These are phyloP conservation scores for Bujurquina vittata DNA, from an alignment of 2,113 vertebrate genomes.

Conservation along the genomic window DNA sequence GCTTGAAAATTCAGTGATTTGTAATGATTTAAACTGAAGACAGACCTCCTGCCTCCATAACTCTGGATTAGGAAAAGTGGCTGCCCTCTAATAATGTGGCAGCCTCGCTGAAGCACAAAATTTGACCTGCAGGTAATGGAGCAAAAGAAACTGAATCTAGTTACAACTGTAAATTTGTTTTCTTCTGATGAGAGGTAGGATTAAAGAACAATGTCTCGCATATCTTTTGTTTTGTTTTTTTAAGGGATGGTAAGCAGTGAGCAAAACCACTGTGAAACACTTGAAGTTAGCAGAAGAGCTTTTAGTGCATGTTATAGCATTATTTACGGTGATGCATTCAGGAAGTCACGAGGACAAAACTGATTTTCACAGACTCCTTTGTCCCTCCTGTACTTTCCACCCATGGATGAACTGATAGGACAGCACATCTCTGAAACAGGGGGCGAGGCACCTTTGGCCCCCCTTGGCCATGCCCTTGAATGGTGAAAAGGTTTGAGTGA, in stretches of 20 bases:
- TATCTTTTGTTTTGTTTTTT: neutral
- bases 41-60: neutral
- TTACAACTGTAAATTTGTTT: neutral
- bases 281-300: neutral
- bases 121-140: neutral
- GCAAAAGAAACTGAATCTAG: neutral
- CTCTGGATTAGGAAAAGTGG: neutral
- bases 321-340: neutral
- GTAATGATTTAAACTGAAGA: neutral
- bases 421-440: neutral
- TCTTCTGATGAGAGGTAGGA: neutral
- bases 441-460: neutral
- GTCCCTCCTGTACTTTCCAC: neutral
- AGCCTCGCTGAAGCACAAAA: neutral
- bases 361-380: neutral
- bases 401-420: neutral
- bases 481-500: neutral
- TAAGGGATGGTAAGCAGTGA: neutral
- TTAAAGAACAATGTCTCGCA: neutral
- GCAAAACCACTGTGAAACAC: neutral
- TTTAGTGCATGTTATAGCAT: neutral
- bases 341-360: neutral
- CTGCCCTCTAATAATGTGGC: neutral
- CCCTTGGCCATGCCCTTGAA: neutral
- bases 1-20: neutral